A percentile compares a stretch with the other conserved stretches of the same genome.
Conservation (phyloP, 1,140 invertebrate genomes). For the Tetragonula clypearis region DNA sequence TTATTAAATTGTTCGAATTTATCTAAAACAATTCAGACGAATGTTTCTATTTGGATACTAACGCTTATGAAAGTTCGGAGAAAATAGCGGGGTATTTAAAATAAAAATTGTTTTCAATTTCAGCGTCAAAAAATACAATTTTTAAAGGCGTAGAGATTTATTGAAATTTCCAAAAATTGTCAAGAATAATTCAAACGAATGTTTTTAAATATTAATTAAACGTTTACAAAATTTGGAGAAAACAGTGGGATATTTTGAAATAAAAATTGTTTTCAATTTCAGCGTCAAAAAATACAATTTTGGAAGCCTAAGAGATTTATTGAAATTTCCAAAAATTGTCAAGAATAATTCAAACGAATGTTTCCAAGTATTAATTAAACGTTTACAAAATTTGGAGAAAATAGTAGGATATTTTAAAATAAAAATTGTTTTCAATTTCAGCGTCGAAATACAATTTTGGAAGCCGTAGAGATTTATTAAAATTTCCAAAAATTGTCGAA, state of each 20-base stretch:
- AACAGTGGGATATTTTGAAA: background rate
- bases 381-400: too few species aligned
- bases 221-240: too few species aligned
- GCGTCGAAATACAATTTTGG: background rate
- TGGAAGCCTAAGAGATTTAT: too few species aligned
- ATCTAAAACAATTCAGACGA: too few species aligned
- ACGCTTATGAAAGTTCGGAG: background rate
- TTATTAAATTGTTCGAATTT: too few species aligned
- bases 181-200: background rate
- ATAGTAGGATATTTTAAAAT: background rate
- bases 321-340: background rate
- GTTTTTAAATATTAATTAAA: too few species aligned
- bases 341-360: background rate
- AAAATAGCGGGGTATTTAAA: background rate
- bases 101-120: background rate
- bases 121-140: background rate
- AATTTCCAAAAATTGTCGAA: background rate
- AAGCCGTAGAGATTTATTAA: too few species aligned
- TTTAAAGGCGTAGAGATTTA: too few species aligned
- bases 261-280: background rate
- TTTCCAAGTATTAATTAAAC: too few species aligned
- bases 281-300: background rate
- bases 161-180: background rate
- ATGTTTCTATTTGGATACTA: background rate
- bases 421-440: background rate